Evolutionary conservation across 2,113 vertebrate species (phyloP), one percentile per base, ranked within the genome.

Genomic region (Hepsetus odoe): DNA sequence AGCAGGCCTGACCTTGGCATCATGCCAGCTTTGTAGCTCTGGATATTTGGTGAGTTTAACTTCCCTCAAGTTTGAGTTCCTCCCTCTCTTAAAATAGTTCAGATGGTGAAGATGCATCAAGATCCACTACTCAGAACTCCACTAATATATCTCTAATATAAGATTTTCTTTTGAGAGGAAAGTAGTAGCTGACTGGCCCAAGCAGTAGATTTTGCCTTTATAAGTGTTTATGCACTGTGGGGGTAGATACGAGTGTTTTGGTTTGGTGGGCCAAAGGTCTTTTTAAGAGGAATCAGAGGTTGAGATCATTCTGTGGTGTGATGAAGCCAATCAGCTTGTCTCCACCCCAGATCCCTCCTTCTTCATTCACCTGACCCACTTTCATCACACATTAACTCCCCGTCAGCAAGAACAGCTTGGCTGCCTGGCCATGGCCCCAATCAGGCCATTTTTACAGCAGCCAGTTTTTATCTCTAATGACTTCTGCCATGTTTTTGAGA

Each of bases 1-100:
- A 84, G 79, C 58, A 70, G 24, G 82, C 40, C n/a, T 49, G 66
- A 56, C 72, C 40, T 65, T 74, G 53, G 67, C 71, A 35, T 26
- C 4, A 18, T 10, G 32, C 49, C 69, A 73, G 38, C 53, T 59
- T 64, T 67, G 61, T 64, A 44, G 30, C 71, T 61, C 64, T 6
- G 49, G 30, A 24, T 53, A 28, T 68, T 73, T 79, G 65, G 49
- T 4, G 42, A 70, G 49, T 59, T 64, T 28, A 77, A 66, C 73
- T 71, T 79, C 58, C 66, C 18, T 46, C 67, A 26, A 38, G 72
- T 1, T 28, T 16, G 5, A 77, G 55, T 71, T 58, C 58, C 46
- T 71, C 28, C 49, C 38, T 40, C 35, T 9, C 67, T 75, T 40
- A n/a, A 59, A 80, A 80, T 70, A 68, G 67, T 58, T 30, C 42